These are phyloP conservation scores for Prunella strophiata DNA, from an alignment of 2,797 vertebrate genomes.

Conservation along the genomic window DNA sequence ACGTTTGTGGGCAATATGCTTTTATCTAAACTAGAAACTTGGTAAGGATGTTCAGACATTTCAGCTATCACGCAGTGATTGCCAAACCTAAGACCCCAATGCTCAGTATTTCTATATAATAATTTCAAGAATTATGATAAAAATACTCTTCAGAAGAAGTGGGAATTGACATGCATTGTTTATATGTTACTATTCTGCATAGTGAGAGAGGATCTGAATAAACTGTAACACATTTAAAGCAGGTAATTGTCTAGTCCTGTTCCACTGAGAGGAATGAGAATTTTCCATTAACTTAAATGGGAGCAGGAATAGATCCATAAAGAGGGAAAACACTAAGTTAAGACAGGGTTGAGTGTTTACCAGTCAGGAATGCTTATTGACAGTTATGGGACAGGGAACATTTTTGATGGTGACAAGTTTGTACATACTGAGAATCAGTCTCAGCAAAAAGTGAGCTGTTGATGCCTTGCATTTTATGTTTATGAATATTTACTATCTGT, in stretches of 20 bases:
- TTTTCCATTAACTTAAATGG: neutral
- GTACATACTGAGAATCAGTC: neutral
- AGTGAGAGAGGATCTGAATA: neutral
- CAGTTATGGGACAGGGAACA: neutral
- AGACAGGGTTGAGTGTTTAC: neutral
- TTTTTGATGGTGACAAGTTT: neutral
- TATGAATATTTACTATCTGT: neutral
- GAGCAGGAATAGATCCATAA: neutral
- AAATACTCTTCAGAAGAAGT: neutral
- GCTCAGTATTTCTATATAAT: slow-evolving; percentile 18
- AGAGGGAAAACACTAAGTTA: neutral
- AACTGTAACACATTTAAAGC: neutral
- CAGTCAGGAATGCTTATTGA: neutral
- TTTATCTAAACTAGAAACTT: neutral
- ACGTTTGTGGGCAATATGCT: neutral
- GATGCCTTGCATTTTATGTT: neutral
- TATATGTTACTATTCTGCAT: neutral
- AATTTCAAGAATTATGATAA: neutral
- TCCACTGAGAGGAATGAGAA: neutral
- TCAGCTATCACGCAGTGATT: neutral
- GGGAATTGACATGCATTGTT: neutral
- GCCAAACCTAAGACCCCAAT: neutral
- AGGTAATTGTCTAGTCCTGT: neutral
- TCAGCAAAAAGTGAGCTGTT: neutral
- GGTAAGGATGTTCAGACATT: neutral